Base-by-base conservation (phyloP, 2,113 vertebrate species). In the Tinamus guttatus region DNA sequence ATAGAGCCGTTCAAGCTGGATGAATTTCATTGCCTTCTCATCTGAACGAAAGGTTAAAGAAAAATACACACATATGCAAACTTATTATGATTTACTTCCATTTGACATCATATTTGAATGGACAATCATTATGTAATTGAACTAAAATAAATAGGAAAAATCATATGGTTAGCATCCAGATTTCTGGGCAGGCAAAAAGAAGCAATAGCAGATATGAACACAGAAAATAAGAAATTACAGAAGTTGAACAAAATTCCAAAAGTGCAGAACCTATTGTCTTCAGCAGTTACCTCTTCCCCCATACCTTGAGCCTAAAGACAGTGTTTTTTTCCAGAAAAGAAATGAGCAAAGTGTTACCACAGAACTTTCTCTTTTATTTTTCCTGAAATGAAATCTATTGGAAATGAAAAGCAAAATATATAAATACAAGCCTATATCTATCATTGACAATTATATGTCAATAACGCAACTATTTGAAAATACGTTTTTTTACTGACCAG, bases 1-100 rank as follows among this genome's bases (percentile, higher is more conserved):
- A 95, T 99, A 99, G 13, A 99, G 89, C 67, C 98, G 98, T 97
- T 99, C 99, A 68, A 99, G 98, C 91, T 99, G 98, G 76, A 99
- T 98, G 95, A 99, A 99, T 88, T 99, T 98, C 93, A 99, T 98
- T 30, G 99, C 99, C 96, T 98, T 99, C 92, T 98, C 98, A 96
- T 99, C 99, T 99, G 98, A 94, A 90, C 27, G 43, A 30, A 93
- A 85, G 79, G 97, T 98, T 98, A 98, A 98, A 97, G 98, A 97
- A 90, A 97, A 96, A 91, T 16, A 77, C 74, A 94, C 81, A 87
- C 32, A 19, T 18, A 83, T 5, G 47, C 17, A 22, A 60, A 71
- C 60, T 73, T 25, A 28, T 27, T n/a, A 68, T 5, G 11, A 40
- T 30, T 84, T 54, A 63, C 36, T 85, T 51, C 12, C 9, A 85